Evolutionary conservation across 30 jellyfish, hydroid and myxozoan genomes (phyloP).

Genomic region (Hydractinia symbiolongicarpus): DNA sequence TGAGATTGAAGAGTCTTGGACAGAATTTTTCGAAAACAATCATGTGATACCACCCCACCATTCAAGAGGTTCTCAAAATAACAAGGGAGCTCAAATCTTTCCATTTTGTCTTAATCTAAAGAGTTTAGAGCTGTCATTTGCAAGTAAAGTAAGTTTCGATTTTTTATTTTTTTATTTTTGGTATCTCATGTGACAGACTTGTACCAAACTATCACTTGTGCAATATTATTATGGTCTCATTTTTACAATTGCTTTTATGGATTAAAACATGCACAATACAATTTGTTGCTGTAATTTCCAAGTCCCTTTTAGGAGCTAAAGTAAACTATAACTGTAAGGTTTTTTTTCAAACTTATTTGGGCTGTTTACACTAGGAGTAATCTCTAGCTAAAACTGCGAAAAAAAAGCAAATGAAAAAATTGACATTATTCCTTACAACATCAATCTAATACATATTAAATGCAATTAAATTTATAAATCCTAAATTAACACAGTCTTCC

Average conservation of each 20-base stretch:
- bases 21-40: conserved; percentile 62
- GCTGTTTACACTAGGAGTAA: too few species aligned
- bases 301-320: too few species aligned
- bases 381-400: too few species aligned
- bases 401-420: too few species aligned
- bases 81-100: conserved; percentile 15
- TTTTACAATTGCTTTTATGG: neutral
- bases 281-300: too few species aligned
- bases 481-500: too few species aligned
- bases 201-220: neutral
- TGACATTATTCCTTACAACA: too few species aligned
- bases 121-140: conserved; percentile 39
- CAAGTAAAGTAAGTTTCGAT: conserved; percentile 27
- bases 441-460: too few species aligned
- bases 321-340: too few species aligned
- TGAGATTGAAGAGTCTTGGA: conserved; percentile 79
- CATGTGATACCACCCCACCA: conserved; percentile 62
- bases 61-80: conserved; percentile 22
- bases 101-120: conserved; percentile 63
- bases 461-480: too few species aligned
- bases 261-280: too few species aligned
- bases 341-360: too few species aligned
- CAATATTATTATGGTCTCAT: neutral
- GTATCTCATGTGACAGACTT: neutral
- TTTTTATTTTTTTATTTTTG: neutral